A percentile compares a stretch with the other conserved stretches of the same genome.
Evolutionary conservation across 2,888 invertebrate species (phyloP).

Genomic region (Theodoxus fluviatilis): DNA sequence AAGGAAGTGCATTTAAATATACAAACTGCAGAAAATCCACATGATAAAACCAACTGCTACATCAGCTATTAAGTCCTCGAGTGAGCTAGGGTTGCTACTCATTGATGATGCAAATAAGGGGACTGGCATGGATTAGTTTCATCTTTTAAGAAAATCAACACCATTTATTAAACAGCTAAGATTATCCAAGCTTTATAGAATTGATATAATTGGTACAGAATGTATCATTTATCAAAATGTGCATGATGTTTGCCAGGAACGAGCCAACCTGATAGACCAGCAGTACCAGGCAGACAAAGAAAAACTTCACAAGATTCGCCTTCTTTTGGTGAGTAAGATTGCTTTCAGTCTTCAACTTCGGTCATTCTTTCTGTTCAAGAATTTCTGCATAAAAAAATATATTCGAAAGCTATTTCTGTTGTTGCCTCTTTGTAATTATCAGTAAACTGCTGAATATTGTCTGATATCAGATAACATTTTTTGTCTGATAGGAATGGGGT

Average conservation of each 20-base stretch:
- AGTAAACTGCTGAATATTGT: too few relatives aligned
- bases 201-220: background rate
- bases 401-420: too few relatives aligned
- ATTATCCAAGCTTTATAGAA: background rate
- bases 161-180: background rate
- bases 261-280: conserved; percentile 60
- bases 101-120: background rate
- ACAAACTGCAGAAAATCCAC: too few relatives aligned
- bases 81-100: too few relatives aligned
- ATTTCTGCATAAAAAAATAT: background rate
- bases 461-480: too few relatives aligned
- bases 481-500: too few relatives aligned
- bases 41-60: too few relatives aligned
- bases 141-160: background rate
- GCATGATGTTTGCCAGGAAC: conserved; percentile 55
- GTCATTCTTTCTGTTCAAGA: background rate
- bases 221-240: too few relatives aligned
- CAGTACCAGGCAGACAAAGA: conserved; percentile 64
- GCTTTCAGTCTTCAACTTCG: background rate
- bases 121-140: background rate
- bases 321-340: conserved; percentile 58
- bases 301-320: conserved; percentile 64
- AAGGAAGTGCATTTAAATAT: too few relatives aligned
- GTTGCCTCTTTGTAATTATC: too few relatives aligned
- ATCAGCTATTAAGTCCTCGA: too few relatives aligned